These are phyloP conservation scores for Pseudorhombus dupliciocellatus DNA, from an alignment of 2,113 vertebrate genomes.

Conservation along the genomic window DNA sequence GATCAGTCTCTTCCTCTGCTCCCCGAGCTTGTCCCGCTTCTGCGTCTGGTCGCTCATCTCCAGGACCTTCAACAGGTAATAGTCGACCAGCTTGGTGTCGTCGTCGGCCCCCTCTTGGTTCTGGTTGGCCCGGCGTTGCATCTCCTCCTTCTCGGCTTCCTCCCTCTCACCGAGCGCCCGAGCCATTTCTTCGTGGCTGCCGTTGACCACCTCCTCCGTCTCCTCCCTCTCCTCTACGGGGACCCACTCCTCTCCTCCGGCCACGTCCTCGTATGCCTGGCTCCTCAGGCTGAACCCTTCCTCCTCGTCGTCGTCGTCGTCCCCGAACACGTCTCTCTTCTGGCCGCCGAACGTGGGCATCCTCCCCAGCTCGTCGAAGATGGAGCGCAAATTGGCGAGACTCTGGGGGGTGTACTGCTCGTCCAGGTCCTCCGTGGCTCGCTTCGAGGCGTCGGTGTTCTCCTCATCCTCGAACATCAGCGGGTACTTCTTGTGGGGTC, in stretches of 20 bases:
- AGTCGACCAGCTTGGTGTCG: slow-evolving; percentile 88
- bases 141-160: slow-evolving; percentile 83
- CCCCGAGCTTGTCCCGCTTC: slow-evolving; percentile 76
- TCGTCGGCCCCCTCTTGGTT: slow-evolving; percentile 86
- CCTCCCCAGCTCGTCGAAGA: slow-evolving; percentile 94
- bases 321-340: slow-evolving; percentile 84
- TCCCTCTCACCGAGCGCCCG: slow-evolving; percentile 80
- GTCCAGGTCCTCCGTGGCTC: slow-evolving; percentile 94
- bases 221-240: slow-evolving; percentile 94
- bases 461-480: slow-evolving; percentile 89
- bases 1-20: slow-evolving; percentile 81
- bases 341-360: slow-evolving; percentile 82
- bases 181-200: slow-evolving; percentile 89
- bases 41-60: slow-evolving; percentile 83
- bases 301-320: slow-evolving; percentile 84
- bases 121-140: slow-evolving; percentile 84
- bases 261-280: slow-evolving; percentile 92
- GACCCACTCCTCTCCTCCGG: slow-evolving; percentile 95
- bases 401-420: slow-evolving; percentile 97
- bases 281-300: slow-evolving; percentile 87
- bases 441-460: slow-evolving; percentile 89
- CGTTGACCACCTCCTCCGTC: slow-evolving; percentile 90
- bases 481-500: slow-evolving; percentile 86
- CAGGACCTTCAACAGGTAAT: slow-evolving; percentile 89
- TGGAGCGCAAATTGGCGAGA: slow-evolving; percentile 92